Percentiles rank a stretch among this genome's conserved stretches.
Evolutionary conservation across 23 tunicate species (phyloP).

Genomic region (Ciona savignyi): DNA sequence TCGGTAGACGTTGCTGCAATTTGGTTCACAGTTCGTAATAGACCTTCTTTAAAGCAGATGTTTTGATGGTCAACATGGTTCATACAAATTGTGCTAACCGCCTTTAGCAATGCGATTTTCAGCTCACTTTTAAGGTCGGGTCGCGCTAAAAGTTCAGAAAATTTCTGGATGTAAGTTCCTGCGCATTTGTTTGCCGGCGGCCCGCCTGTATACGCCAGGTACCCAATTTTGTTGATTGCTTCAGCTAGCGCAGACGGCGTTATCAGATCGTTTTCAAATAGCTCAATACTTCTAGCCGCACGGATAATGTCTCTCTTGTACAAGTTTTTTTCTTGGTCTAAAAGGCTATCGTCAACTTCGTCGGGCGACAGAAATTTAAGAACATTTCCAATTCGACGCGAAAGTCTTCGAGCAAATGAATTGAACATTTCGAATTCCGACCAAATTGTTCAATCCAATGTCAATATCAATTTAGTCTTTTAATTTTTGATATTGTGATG

Average conservation of each 20-base stretch:
- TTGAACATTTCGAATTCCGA: conserved; percentile 45
- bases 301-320: conserved; percentile 69
- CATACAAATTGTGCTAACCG: conserved; percentile 38
- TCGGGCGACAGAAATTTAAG: conserved; percentile 48
- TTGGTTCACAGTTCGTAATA: conserved; percentile 14
- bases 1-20: conserved; percentile 25
- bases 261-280: conserved; percentile 42
- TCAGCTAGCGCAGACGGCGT: conserved; percentile 38
- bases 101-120: conserved; percentile 45
- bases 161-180: conserved; percentile 51
- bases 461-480: too few species aligned
- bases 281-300: conserved; percentile 49
- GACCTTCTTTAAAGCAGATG: conserved; percentile 36
- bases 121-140: conserved; percentile 31
- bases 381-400: conserved; percentile 52
- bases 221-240: conserved; percentile 59
- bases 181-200: conserved; percentile 74
- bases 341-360: conserved; percentile 48
- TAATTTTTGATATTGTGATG: too few species aligned
- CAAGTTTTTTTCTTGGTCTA: conserved; percentile 68
- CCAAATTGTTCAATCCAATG: too few species aligned
- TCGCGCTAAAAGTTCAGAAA: conserved; percentile 32
- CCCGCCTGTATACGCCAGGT: conserved; percentile 62
- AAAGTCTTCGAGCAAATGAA: conserved; percentile 50
- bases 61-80: conserved; percentile 61